These are phyloP conservation scores for Steinernema hermaphroditum DNA, from an alignment of 2,888 invertebrate species.

Conservation along the genomic window DNA sequence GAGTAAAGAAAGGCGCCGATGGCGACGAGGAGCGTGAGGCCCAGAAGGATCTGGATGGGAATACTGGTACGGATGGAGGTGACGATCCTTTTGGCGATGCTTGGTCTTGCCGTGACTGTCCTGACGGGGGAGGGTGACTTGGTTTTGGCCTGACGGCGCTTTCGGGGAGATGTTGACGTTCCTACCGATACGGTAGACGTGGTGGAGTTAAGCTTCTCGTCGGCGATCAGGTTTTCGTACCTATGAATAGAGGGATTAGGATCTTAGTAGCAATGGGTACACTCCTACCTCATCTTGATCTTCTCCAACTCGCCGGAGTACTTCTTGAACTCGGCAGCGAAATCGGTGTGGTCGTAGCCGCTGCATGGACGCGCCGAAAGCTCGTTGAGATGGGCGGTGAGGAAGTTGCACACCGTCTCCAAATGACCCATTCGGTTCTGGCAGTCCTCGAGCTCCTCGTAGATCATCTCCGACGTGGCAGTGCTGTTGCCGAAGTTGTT, in stretches of 20 bases:
- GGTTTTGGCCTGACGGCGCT: background rate
- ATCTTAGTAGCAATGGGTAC: too few relatives aligned
- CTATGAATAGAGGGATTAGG: background rate
- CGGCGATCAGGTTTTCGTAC: background rate
- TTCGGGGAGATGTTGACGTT: background rate
- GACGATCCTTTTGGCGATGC: background rate
- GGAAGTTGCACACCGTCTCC: slow-evolving; percentile 56
- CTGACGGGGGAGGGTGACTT: background rate
- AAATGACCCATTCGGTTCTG: slow-evolving; percentile 53
- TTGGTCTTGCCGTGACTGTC: background rate
- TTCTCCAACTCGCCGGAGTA: slow-evolving; percentile 50
- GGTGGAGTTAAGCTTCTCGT: background rate
- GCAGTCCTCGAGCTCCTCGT: slow-evolving; percentile 51
- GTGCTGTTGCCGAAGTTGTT: slow-evolving; percentile 3
- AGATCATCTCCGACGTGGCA: slow-evolving; percentile 32
- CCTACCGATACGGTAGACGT: slow-evolving; percentile 20
- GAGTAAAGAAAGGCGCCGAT: slow-evolving; percentile 48
- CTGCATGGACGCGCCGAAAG: slow-evolving; percentile 16
- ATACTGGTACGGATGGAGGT: background rate
- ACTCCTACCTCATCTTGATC: slow-evolving; percentile 42
- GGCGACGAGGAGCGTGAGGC: slow-evolving; percentile 43
- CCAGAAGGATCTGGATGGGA: slow-evolving; percentile 31
- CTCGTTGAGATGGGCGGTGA: slow-evolving; percentile 42
- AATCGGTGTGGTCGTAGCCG: slow-evolving; percentile 41
- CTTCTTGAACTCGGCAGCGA: slow-evolving; percentile 47